Evolutionary conservation across 2,113 vertebrate genomes (phyloP).

Genomic region (Myrmophylax atrothorax): DNA sequence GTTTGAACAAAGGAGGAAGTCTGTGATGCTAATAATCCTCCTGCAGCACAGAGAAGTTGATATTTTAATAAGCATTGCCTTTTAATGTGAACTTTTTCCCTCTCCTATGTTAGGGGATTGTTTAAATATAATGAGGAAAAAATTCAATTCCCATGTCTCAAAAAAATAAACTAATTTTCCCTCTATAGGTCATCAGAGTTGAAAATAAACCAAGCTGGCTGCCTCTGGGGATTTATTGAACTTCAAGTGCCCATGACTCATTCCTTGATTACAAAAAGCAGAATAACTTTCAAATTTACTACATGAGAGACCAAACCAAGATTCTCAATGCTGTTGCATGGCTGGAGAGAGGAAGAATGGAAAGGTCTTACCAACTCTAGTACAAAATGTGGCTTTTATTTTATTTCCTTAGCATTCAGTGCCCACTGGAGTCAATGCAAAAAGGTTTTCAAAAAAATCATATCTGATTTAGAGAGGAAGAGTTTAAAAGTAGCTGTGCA

Average conservation of each 20-base stretch:
- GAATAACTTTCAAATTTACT: background rate
- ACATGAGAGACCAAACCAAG: background rate
- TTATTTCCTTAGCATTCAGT: background rate
- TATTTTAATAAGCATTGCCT: background rate
- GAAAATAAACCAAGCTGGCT: conserved; percentile 43
- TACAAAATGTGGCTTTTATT: background rate
- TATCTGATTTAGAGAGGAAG: background rate
- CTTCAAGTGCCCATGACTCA: background rate
- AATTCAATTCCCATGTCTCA: background rate
- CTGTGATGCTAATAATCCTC: background rate
- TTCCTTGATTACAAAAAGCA: background rate
- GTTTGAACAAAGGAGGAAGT: background rate
- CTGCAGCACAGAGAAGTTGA: background rate
- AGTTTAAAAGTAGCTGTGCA: background rate
- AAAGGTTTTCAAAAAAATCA: background rate
- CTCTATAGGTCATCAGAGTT: background rate
- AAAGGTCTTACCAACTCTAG: background rate
- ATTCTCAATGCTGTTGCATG: background rate
- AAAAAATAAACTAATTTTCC: background rate
- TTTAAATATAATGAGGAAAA: background rate
- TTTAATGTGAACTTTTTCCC: background rate
- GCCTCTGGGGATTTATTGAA: conserved; percentile 24
- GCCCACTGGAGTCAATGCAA: background rate
- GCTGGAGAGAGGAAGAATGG: background rate
- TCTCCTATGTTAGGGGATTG: background rate